Conservation (phyloP, 2,113 vertebrate genomes). For the Puffinus mauretanicus region DNA sequence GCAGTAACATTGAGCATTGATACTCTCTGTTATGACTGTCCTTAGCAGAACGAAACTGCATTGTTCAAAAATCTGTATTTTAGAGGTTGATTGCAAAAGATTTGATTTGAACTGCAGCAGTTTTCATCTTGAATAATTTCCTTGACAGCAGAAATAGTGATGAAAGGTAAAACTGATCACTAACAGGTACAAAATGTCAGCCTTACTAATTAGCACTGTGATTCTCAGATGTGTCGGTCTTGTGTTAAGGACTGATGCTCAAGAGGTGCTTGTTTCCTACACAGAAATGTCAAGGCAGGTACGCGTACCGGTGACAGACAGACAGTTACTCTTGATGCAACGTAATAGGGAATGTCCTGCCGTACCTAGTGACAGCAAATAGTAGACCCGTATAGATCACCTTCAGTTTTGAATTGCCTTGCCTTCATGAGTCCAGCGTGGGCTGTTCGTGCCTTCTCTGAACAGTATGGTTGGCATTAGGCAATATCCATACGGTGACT, state of each 20-base stretch:
- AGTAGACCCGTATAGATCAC: rapidly evolving
- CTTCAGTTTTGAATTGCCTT: background rate
- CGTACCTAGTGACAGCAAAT: background rate
- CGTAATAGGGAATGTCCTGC: background rate
- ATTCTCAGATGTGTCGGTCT: background rate
- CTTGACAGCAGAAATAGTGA: background rate
- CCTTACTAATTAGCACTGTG: too few species aligned
- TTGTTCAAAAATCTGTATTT: background rate
- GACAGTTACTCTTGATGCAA: rapidly evolving
- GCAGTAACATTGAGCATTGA: rapidly evolving
- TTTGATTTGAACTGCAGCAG: background rate
- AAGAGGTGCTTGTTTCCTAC: background rate
- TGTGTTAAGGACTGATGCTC: background rate
- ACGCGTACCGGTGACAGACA: background rate
- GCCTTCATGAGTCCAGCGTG: background rate
- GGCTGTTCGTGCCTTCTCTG: background rate
- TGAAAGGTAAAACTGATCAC: background rate
- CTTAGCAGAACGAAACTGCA: background rate
- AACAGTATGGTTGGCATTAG: rapidly evolving
- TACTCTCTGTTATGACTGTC: background rate
- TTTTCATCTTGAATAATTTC: background rate
- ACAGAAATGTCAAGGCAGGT: rapidly evolving
- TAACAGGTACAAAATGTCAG: background rate
- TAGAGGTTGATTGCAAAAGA: background rate
- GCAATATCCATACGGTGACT: background rate